Evolutionary conservation across 2,113 vertebrate genomes (phyloP), one percentile per base, ranked within the genome.

Genomic region (Rana temporaria): DNA sequence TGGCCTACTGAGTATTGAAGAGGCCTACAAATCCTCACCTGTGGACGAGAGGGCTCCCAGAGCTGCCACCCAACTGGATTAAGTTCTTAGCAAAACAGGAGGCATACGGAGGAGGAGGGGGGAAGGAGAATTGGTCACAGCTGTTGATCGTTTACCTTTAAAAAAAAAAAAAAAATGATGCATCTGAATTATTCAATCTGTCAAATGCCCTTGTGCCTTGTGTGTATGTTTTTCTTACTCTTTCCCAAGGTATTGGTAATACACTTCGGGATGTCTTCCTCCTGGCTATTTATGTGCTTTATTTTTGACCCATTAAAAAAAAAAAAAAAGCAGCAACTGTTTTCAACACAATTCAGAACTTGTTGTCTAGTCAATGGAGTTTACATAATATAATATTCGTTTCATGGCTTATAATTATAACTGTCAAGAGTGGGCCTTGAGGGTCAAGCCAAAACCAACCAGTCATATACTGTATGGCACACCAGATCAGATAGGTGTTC

Each of bases 1-100:
- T 97, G 95, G 94, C 94, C 96, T 95, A 90, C 93, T 95, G 96
- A 92, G 96, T 91, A 92, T 89, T 88, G 87, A 92, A 91, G 92
- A 91, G 92, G 92, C 93, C 19, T 0, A 86, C 81, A 88, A 48
- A 90, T 89, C 92, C 92, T 97, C 96, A 97, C 96, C 96, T 97
- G 96, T 95, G 96, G 94, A 94, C 86, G 0, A 84, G 89, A 91
- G 90, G 89, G 88, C 88, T 96, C 96, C 93, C 95, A 90, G 91
- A 87, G 94, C 92, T 92, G 92, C 93, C 92, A 89, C 90, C 91
- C 90, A 88, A 90, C 92, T 84, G 91, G 88, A 89, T 92, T 86
- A 93, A 93, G 91, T 92, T 87, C 89, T 86, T 78, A 72, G 86
- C 82, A 90, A 90, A 91, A 90, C 88, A 92, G 88, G 85, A 86